These are phyloP conservation scores for Coronaproctus castanopsis DNA, from an alignment of 2,888 invertebrate genomes.

Conservation along the genomic window DNA sequence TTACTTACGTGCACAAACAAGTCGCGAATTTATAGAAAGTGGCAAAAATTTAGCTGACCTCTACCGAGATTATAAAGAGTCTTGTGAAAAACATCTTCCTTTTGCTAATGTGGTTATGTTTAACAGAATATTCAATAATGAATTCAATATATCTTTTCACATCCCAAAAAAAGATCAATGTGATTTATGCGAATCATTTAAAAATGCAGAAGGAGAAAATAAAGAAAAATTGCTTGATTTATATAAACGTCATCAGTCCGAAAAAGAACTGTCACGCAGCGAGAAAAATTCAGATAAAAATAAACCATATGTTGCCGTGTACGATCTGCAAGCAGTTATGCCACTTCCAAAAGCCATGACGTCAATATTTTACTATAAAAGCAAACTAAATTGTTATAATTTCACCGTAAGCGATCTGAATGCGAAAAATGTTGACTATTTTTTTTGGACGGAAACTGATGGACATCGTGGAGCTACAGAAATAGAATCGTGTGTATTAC, in stretches of 20 bases:
- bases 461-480: conserved; percentile 18
- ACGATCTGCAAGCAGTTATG: conserved; percentile 6
- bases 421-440: conserved; percentile 16
- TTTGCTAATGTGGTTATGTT: too few species aligned
- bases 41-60: too few species aligned
- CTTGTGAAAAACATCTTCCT: too few species aligned
- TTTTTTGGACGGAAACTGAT: conserved; percentile 19
- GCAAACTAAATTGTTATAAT: conserved; percentile 8
- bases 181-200: neutral
- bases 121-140: too few species aligned
- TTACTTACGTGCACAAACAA: too few species aligned
- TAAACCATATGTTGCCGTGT: conserved; percentile 1
- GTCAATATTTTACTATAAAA: conserved; percentile 10
- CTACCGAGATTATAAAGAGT: too few species aligned
- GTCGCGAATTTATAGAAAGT: too few species aligned
- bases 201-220: conserved; percentile 1
- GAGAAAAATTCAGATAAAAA: conserved; percentile 7
- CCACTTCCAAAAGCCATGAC: conserved; percentile 5
- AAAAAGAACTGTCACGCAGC: conserved; percentile 4
- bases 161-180: too few species aligned
- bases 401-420: conserved; percentile 7
- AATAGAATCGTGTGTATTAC: conserved; percentile 19
- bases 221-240: neutral
- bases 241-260: neutral
- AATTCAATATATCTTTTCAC: too few species aligned